Evolutionary conservation across 2,888 invertebrate species (phyloP).

Genomic region (Luperina nickerlii): DNA sequence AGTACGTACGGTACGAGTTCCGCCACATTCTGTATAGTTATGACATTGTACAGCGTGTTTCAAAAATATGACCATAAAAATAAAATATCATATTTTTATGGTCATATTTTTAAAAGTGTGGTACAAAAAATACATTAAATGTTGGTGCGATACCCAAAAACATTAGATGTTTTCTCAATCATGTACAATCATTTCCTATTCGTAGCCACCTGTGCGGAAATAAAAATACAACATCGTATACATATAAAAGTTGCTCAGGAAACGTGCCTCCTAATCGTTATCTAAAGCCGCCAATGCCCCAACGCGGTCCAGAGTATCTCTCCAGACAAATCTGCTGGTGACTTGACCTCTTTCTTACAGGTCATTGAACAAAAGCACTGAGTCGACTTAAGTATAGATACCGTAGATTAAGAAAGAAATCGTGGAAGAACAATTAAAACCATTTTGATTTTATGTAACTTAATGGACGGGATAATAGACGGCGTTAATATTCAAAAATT

Average conservation of each 20-base stretch:
- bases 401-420: slow-evolving; percentile 28
- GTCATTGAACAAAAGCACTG: slow-evolving; percentile 44
- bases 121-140: too few relatives aligned
- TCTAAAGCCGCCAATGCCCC: slow-evolving; percentile 39
- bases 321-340: slow-evolving; percentile 49
- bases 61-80: too few relatives aligned
- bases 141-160: neutral
- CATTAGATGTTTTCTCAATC: neutral
- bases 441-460: slow-evolving; percentile 29
- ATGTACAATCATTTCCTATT: neutral
- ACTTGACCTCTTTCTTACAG: slow-evolving; percentile 51
- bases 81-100: too few relatives aligned
- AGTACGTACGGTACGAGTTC: too few relatives aligned
- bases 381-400: slow-evolving; percentile 9
- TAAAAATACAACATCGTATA: slow-evolving; percentile 6
- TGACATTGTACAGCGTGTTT: too few relatives aligned
- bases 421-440: slow-evolving; percentile 41
- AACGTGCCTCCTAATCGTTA: slow-evolving; percentile 23
- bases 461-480: slow-evolving; percentile 26
- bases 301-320: slow-evolving; percentile 36
- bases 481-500: neutral
- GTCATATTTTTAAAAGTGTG: too few relatives aligned
- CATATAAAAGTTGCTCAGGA: slow-evolving; percentile 19
- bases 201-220: neutral
- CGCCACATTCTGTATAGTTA: too few relatives aligned